Conservation (phyloP, 2,113 vertebrate genomes). For the Crotalus helleri region DNA sequence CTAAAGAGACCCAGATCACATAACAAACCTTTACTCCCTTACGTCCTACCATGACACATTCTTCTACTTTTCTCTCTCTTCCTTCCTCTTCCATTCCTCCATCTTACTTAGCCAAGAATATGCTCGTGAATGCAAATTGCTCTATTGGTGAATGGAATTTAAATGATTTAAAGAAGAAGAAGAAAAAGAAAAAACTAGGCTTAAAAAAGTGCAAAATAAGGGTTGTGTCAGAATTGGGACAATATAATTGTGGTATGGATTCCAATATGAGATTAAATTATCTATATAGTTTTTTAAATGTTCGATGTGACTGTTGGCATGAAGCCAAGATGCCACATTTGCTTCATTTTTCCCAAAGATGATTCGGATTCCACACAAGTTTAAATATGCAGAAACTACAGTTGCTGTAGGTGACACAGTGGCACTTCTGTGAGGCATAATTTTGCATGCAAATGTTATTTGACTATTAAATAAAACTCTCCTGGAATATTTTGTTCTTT, state of each 20-base stretch:
- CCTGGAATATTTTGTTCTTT: slow-evolving; percentile 38
- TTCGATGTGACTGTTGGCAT: slow-evolving; percentile 71
- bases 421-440: slow-evolving; percentile 66
- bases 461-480: slow-evolving; percentile 62
- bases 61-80: slow-evolving; percentile 30
- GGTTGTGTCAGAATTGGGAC: slow-evolving; percentile 74
- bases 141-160: slow-evolving; percentile 77
- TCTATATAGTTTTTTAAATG: slow-evolving; percentile 70
- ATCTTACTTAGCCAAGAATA: slow-evolving; percentile 60
- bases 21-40: slow-evolving; percentile 69
- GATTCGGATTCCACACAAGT: slow-evolving; percentile 68
- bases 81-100: slow-evolving; percentile 64
- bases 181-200: slow-evolving; percentile 50
- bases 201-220: slow-evolving; percentile 77
- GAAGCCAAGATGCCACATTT: slow-evolving; percentile 72
- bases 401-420: slow-evolving; percentile 69
- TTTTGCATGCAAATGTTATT: slow-evolving; percentile 69
- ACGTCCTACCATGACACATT: slow-evolving; percentile 35
- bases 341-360: slow-evolving; percentile 67
- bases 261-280: slow-evolving; percentile 82
- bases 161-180: slow-evolving; percentile 62
- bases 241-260: slow-evolving; percentile 79
- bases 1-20: slow-evolving; percentile 71
- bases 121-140: slow-evolving; percentile 72
- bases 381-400: slow-evolving; percentile 73